A percentile compares a stretch with the other conserved stretches of the same genome.
Conservation (phyloP, 30 jellyfish, hydroid and myxozoan species). For the Clytia hemisphaerica region DNA sequence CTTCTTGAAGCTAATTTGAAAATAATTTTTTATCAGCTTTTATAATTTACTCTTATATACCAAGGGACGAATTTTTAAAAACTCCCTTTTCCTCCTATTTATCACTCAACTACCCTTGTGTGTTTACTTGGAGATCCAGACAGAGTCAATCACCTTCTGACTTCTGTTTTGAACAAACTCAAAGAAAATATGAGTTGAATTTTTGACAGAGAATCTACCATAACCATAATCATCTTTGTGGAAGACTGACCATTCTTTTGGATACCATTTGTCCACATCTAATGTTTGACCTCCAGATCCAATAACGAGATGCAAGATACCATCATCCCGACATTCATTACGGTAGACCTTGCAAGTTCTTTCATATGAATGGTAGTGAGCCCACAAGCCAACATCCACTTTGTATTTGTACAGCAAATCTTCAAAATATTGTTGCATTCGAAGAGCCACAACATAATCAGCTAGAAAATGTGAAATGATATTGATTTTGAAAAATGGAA, state of each 20-base stretch:
- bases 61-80: too few relatives aligned
- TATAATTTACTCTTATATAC: too few relatives aligned
- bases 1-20: too few relatives aligned
- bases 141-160: constrained; percentile 43
- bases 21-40: too few relatives aligned
- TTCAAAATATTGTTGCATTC: constrained; percentile 69
- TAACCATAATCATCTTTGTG: constrained; percentile 63
- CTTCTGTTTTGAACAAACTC: constrained; percentile 70
- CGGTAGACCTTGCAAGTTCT: constrained; percentile 77
- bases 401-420: constrained; percentile 61
- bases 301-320: constrained; percentile 61
- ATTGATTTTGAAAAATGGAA: neutral
- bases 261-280: constrained; percentile 43
- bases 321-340: constrained; percentile 67
- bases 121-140: constrained; percentile 55
- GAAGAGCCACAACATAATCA: constrained; percentile 51
- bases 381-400: constrained; percentile 91
- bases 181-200: constrained; percentile 51
- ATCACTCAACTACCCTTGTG: too few relatives aligned
- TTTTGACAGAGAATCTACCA: constrained; percentile 81
- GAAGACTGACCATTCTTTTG: constrained; percentile 55
- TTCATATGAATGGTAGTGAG: constrained; percentile 91
- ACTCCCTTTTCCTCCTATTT: too few relatives aligned
- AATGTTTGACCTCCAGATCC: constrained; percentile 79
- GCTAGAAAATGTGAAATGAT: constrained; percentile 43